Evolutionary conservation across 2,113 vertebrate genomes (phyloP), one percentile per base, ranked within the genome.

Genomic region (Gnathochromis pfefferi): DNA sequence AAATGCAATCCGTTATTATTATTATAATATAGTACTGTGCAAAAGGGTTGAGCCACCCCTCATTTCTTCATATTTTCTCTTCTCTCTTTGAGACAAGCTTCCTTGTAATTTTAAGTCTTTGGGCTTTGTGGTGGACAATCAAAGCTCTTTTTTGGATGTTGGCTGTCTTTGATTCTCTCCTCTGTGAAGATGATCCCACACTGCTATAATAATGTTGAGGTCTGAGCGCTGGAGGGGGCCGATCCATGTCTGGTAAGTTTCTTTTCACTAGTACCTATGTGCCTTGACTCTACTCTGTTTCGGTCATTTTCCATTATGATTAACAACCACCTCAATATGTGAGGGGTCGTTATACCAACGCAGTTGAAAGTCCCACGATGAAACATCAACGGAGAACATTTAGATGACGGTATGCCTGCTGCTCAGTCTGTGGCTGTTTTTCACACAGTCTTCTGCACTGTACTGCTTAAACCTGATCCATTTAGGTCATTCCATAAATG

Each of bases 161-260:
- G 17, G 31, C 58, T 63, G 60, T 33, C 31, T 7, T 65, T 65
- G 60, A 31, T 7, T 12, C 60, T 35, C 60, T 65, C 31, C 60
- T 65, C 31, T 35, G 60, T 65, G 60, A n/a, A 35, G 60, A 65
- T 35, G 17, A 65, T 35, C 31, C 31, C 60, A n/a, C 31, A 7
- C 31, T n/a, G 31, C 58, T 63, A 35, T 35, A 63, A 63, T 35
- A 63, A 63, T 2, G 31, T 35, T 65, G 31, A 65, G 0, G 31
- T 65, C 60, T 65, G 60, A n/a, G 31, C 0, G 0, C 31, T 0
- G 31, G 9, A 35, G 60, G 31, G 9, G 6, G 28, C 58, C 0
- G 9, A 12, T 63, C 17, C 17, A 63, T 63, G 58, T 35, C 58
- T 7, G 58, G 9, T 35, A 35, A 35, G 1, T 19, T n/a, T 63